Base-by-base conservation (phyloP, 2,797 vertebrate genomes). In the Anolis apletophallus region DNA sequence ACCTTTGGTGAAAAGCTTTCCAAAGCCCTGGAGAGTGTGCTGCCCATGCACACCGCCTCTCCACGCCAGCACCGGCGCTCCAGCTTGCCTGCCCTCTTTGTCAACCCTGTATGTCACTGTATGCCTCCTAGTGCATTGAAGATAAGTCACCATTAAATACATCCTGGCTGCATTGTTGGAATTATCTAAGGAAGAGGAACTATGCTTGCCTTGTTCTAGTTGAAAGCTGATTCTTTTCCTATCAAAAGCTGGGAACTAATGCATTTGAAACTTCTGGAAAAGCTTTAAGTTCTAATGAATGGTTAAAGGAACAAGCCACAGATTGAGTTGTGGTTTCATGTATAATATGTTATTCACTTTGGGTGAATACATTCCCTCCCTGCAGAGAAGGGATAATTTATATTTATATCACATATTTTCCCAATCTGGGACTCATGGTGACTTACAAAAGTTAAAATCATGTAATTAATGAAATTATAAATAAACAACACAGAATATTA, bases 21-120 rank as follows among this genome's bases (percentile, higher is more conserved):
- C 96, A 98, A 98, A 96, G 98, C 98, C 91, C 96, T 99, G 97
- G 98, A 99, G 97, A 97, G 97, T 88, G 97, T 99, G 95, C 97
- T 99, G 91, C 98, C 98, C 95, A 97, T 99, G 96, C 97, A 98
- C 94, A 96, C 97, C 90, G 95, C 97, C 95, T 96, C 96, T 90
- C 96, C 97, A 95, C 95, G 96, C 96, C 95, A 96, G 95, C 95
- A 96, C 92, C 98, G 98, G 94, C 97, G 98, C 91, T 98, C 98
- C 98, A 99, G 98, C 96, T 98, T 99, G 94, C 99, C 98, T 89
- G 97, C 98, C 95, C 97, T 99, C 95, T 98, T 97, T 98, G 97
- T 97, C 97, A 98, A 96, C 97, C 97, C 98, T 97, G 99, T 99
- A 99, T 98, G 94, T 94, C 95, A 68, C 91, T 93, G 88, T 96